Base-by-base conservation (phyloP, 2,797 vertebrate genomes). In the Geotrypetes seraphini region DNA sequence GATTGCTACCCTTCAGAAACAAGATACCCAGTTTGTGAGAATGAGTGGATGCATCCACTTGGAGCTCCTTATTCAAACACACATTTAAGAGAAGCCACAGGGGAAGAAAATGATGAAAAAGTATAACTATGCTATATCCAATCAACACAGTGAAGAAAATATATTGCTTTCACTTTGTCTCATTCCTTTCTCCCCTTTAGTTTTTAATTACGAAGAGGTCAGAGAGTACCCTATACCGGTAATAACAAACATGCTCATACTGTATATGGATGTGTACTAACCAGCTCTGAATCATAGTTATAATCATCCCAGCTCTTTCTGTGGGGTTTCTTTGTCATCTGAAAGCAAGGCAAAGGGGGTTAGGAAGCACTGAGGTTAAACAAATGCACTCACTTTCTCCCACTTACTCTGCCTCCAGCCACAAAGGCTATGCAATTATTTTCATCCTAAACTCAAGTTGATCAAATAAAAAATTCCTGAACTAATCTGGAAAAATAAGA, bases 251-350 rank as follows among this genome's bases (percentile, higher is more conserved):
- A n/a, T n/a, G n/a, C n/a, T n/a, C 3, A 28, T 25, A 47, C 41
- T 46, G 63, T 22, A 10, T 0, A 3, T 40, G 45, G 44, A 60
- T 60, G 56, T 21, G 58, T 91, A 97, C 94, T 96, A 83, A 99
- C 94, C 89, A 82, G 87, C 78, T 99, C 93, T 64, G 82, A 87
- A 53, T 99, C 93, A 92, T 65, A 85, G 89, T 87, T 87, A 90
- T 60, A 78, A 63, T 83, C 91, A 81, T 93, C 91, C 94, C 93
- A 96, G 75, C 84, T 89, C 73, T 73, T 81, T 71, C 87, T 90
- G 65, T 73, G 86, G 46, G 71, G 74, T 82, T 78, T 90, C 87
- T 90, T 91, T 85, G 89, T 86, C 84, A 91, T 91, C 90, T 94
- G 86, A 83, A 91, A 91, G 73, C 71, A 85, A 88, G 81, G 83